Evolutionary conservation across 1,140 invertebrate species (phyloP).

Genomic region (Conopomorpha cramerella): DNA sequence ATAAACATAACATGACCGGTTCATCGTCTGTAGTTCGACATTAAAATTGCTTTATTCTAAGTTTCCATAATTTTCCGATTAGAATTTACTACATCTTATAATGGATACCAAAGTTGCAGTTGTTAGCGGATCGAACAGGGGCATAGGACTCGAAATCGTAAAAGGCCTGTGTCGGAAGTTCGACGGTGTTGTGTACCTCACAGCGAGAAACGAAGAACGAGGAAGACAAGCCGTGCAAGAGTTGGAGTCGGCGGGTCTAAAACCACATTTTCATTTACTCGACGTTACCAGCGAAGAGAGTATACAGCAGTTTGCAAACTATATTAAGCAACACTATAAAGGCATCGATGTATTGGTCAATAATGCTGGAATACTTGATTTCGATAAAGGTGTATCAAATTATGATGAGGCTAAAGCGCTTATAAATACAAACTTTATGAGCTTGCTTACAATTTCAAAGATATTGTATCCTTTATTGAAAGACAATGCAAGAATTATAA

Average conservation of each 20-base stretch:
- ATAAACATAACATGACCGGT: too few species aligned
- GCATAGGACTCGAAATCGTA: conserved; percentile 76
- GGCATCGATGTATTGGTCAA: conserved; percentile 84
- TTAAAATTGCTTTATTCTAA: too few species aligned
- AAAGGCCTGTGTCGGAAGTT: conserved; percentile 68
- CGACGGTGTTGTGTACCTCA: conserved; percentile 68
- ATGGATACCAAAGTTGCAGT: conserved; percentile 60
- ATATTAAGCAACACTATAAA: conserved; percentile 67
- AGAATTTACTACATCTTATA: conserved; percentile 14
- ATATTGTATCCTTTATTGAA: conserved; percentile 72
- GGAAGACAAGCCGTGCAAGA: conserved; percentile 64
- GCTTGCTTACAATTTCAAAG: conserved; percentile 66
- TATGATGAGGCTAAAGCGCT: conserved; percentile 73
- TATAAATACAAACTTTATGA: conserved; percentile 72
- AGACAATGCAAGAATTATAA: conserved; percentile 72
- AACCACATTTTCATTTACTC: conserved; percentile 69
- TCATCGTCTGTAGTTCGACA: too few species aligned
- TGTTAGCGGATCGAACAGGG: conserved; percentile 79
- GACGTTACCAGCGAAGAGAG: conserved; percentile 69
- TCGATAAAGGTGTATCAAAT: conserved; percentile 67
- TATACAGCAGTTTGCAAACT: conserved; percentile 63
- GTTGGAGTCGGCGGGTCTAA: conserved; percentile 57
- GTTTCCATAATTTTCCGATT: conserved; percentile 29
- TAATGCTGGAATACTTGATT: conserved; percentile 82
- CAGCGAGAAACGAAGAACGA: conserved; percentile 64